Evolutionary conservation across 1,140 invertebrate species (phyloP), one percentile per base, ranked within the genome.

Genomic region (Theocolax elegans): DNA sequence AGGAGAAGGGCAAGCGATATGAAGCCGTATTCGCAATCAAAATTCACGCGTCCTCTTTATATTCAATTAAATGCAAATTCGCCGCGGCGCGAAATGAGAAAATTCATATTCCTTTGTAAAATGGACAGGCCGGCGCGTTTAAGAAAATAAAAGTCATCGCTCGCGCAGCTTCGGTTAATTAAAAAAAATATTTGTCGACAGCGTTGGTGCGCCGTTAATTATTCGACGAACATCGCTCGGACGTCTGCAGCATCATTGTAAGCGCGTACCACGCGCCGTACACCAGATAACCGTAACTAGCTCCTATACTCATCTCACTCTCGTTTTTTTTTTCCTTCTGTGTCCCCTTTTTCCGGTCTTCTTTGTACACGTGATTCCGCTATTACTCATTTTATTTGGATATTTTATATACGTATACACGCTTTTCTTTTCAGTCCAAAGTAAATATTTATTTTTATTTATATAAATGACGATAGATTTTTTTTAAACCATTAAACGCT

Each of bases 11-110:
- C n/a, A n/a, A 54, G 21, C 8, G 27, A 38, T 10, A 53, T 25
- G 2, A n/a, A 9, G 44, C 29, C 42, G 40, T 35, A 25, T 35
- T 13, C 35, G 12, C 51, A n/a, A 58, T 67, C 27, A 48, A 46
- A 58, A 58, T 58, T 38, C 65, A n/a, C 23, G 17, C 31, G 19
- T 1, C 51, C 25, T 38, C 21, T 67, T 67, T 58, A 38, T 25
- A 49, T 67, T 67, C 65, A 67, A 67, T 67, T 67, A 67, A 59
- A 67, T 67, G 65, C 27, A 67, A 67, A 67, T 67, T 59, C 49
- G n/a, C n/a, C 29, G 1, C 23, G 35, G 44, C 1, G 42, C 23
- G 8, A 44, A 67, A 49, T 23, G 65, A 67, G 65, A 67, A 38
- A 67, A 67, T 67, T 67, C 54, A 27, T 59, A 59, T 40, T 49